Evolutionary conservation across 2,888 invertebrate genomes (phyloP), one percentile per base, ranked within the genome.

Genomic region (Thecocarcelia acutangulata): DNA sequence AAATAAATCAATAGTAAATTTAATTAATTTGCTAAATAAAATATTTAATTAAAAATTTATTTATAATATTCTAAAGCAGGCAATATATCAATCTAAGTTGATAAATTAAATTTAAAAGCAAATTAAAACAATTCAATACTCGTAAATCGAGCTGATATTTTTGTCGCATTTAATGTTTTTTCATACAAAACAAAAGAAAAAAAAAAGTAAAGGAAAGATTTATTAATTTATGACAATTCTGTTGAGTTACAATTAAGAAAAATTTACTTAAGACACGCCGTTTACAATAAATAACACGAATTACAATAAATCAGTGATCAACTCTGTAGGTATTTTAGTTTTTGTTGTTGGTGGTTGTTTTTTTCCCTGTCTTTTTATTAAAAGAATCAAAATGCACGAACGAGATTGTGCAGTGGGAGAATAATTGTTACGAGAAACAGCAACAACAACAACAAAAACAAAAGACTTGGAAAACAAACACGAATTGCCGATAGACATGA

Each of bases 401-500:
- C 19, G 24, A 21, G 42, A 21, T 48, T 59, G 68, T 13, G 15
- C 44, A 50, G 15, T 68, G 50, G 28, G 42, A 44, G 50, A 66
- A 42, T 66, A 58, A 40, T 58, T 52, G 15, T 52, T 40, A 4
- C 28, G 28, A 28, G 28, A 4, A 28, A 28, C 28, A 28, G 0
- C n/a, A 48, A 56, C n/a, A n/a, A 37, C 52, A 56, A 11, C 37
- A 56, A 17, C 8, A 40, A 68, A 81, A 80, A 81, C 76, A 28
- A 73, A 81, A 81, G 77, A 81, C 77, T 81, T 69, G 64, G 46
- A 37, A 72, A 72, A 63, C 63, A 63, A 81, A 68, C 80, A 66
- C 48, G 37, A 74, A 54, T 42, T 56, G 33, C 5, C 54, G 13
- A 50, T 59, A 82, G 69, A 59, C 77, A 70, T 78, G 66, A 78